These are phyloP conservation scores for Parnassius apollo DNA, from an alignment of 2,888 invertebrate species.

Conservation along the genomic window DNA sequence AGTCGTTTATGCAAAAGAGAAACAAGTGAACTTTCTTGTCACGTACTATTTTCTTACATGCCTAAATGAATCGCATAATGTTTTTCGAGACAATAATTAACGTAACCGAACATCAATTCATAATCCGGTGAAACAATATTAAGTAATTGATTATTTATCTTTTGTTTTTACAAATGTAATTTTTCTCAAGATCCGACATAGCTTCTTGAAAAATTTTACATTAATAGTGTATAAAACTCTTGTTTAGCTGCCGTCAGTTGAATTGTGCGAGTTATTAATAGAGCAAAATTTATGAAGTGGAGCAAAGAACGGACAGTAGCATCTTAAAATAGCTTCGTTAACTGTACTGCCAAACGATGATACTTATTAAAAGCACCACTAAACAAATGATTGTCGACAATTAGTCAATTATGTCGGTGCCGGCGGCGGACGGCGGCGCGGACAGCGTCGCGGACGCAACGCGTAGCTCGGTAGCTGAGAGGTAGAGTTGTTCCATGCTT, in stretches of 20 bases:
- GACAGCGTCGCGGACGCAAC: conserved; percentile 28
- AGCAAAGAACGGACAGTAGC: conserved; percentile 47
- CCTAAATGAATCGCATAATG: conserved; percentile 7
- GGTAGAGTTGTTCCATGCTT: conserved; percentile 29
- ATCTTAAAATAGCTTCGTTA: conserved; percentile 63
- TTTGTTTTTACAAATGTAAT: neutral
- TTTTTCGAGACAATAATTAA: conserved; percentile 5
- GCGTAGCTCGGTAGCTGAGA: conserved; percentile 44
- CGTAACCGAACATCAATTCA: neutral
- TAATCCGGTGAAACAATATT: neutral
- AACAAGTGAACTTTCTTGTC: conserved; percentile 28
- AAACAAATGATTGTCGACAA: conserved; percentile 69
- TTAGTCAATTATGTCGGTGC: conserved; percentile 44
- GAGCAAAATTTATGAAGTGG: conserved; percentile 45
- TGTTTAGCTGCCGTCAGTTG: neutral
- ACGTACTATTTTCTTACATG: conserved; percentile 23
- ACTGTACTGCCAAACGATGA: conserved; percentile 56
- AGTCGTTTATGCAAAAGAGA: conserved; percentile 28
- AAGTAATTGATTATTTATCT: neutral
- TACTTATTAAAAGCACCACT: conserved; percentile 56
- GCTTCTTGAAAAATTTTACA: neutral
- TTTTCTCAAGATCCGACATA: neutral
- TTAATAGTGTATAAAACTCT: neutral
- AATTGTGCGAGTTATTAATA: conserved; percentile 34
- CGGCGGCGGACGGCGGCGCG: conserved; percentile 33